These are phyloP conservation scores for Plebejus melissa DNA, from an alignment of 2,888 invertebrate species.

Conservation along the genomic window DNA sequence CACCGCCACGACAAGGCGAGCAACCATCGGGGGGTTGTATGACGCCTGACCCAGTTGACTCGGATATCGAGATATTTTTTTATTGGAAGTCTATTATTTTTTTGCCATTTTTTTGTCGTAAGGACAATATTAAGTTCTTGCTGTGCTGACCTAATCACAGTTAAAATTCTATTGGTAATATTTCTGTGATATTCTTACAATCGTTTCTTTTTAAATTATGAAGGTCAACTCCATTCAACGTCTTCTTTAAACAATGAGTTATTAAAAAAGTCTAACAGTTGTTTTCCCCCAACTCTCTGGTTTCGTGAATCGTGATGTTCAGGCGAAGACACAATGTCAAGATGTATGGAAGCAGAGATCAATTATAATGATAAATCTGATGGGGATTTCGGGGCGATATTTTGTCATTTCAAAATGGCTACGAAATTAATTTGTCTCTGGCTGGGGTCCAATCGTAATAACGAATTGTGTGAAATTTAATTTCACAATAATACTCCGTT, in stretches of 20 bases:
- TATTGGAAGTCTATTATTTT: neutral
- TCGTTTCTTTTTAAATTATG: no score
- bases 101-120: neutral
- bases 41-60: neutral
- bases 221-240: neutral
- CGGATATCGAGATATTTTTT: neutral
- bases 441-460: constrained; percentile 19
- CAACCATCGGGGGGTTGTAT: no score
- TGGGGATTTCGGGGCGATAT: neutral
- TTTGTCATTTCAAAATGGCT: constrained; percentile 18
- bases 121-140: neutral
- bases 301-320: neutral
- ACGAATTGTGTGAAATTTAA: constrained; percentile 24
- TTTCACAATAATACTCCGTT: constrained; percentile 10
- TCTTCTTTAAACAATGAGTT: neutral
- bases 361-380: constrained; percentile 9
- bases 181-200: neutral
- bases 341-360: neutral
- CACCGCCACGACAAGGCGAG: no score
- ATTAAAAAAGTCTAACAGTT: neutral
- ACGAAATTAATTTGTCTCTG: constrained; percentile 24
- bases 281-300: neutral
- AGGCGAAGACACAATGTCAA: neutral
- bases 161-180: neutral
- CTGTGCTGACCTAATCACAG: neutral